These are phyloP conservation scores for Tillus elongatus DNA, from an alignment of 2,888 invertebrate genomes.

Conservation along the genomic window DNA sequence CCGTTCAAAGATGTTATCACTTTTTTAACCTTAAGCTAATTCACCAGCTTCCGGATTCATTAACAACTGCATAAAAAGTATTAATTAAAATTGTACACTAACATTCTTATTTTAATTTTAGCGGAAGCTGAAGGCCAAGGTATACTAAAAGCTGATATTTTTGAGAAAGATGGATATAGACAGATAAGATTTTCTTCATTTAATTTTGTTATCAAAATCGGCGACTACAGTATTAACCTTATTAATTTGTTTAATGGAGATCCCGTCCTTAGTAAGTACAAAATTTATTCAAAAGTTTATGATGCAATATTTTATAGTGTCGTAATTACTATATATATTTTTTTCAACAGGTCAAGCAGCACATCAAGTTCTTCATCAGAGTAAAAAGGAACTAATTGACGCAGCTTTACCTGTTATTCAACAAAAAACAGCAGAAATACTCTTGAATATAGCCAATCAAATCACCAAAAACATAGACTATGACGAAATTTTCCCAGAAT, in stretches of 20 bases:
- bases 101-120: constrained; percentile 18
- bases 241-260: constrained; percentile 55
- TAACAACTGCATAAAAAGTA: no score
- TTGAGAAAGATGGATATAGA: constrained; percentile 28
- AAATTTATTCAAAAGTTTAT: not conserved
- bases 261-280: constrained; percentile 45
- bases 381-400: constrained; percentile 49
- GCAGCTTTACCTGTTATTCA: constrained; percentile 51
- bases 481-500: constrained; percentile 48
- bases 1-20: no score
- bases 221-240: constrained; percentile 48
- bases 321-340: not conserved
- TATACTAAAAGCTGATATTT: constrained; percentile 37
- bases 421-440: constrained; percentile 44
- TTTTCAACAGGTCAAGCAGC: constrained; percentile 43
- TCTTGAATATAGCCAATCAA: constrained; percentile 48
- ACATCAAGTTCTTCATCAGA: constrained; percentile 52
- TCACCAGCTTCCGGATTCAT: no score
- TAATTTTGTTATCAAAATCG: constrained; percentile 47
- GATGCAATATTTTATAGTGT: not conserved
- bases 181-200: constrained; percentile 42
- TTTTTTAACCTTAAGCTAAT: no score
- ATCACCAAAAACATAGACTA: constrained; percentile 47
- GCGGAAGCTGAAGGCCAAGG: constrained; percentile 44
- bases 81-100: no score